A percentile compares a stretch with the other conserved stretches of the same genome.
These are phyloP conservation scores for Dugesia japonica DNA, from an alignment of 2,888 invertebrate species.

Conservation along the genomic window DNA sequence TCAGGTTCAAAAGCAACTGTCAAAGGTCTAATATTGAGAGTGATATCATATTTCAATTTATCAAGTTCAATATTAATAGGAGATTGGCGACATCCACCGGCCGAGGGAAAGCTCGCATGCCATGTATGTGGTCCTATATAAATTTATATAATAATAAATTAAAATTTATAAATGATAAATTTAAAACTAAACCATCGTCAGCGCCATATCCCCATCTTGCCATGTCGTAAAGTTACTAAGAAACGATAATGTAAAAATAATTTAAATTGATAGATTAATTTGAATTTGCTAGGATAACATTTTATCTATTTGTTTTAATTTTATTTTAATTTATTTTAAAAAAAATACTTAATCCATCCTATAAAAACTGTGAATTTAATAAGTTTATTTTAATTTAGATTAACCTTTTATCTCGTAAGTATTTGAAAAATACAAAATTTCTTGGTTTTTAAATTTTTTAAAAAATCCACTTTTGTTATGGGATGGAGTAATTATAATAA, in stretches of 20 bases:
- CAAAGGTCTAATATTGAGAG: neutral
- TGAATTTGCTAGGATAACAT: constrained; percentile 13
- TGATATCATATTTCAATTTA: constrained; percentile 1
- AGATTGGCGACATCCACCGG: constrained; percentile 3
- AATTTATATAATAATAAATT: neutral
- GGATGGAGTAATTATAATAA: no score
- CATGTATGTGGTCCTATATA: neutral
- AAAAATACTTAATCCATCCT: no score
- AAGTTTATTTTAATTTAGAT: no score
- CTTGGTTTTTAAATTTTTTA: no score
- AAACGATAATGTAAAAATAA: neutral
- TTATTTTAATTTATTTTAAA: no score
- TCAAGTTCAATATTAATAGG: neutral
- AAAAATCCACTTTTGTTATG: no score
- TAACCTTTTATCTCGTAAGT: no score
- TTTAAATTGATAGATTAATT: neutral
- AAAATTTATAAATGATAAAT: neutral
- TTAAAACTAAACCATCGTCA: neutral
- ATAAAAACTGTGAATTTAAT: no score
- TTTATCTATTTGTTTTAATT: no score
- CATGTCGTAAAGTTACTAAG: neutral
- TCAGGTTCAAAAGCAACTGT: neutral
- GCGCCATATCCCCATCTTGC: constrained; percentile 12
- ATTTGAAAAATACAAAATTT: no score
- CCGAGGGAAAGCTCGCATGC: neutral